Conservation (phyloP, 92 coral and sea anemone species). For the Porites rus region DNA sequence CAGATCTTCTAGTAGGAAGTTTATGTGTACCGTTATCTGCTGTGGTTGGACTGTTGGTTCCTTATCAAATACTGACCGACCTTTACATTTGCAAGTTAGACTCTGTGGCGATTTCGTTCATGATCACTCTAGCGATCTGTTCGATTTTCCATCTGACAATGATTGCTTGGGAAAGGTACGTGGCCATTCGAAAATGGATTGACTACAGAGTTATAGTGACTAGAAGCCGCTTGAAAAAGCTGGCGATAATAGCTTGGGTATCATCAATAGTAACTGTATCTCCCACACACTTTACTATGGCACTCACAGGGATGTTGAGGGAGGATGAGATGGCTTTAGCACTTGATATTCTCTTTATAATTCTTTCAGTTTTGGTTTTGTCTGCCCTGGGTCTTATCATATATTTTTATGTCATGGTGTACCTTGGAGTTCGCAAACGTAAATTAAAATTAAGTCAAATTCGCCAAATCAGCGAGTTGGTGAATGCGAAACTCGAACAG, state of each 20-base stretch:
- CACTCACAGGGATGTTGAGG: neutral
- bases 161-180: conserved; percentile 29
- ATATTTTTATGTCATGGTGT: neutral
- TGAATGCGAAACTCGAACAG: neutral
- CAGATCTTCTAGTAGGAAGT: conserved; percentile 15
- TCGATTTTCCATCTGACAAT: conserved; percentile 3
- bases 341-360: no score
- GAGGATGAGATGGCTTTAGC: neutral
- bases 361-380: no score
- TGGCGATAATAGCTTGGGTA: neutral
- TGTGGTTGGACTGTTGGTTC: neutral
- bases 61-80: neutral
- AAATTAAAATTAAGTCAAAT: neutral
- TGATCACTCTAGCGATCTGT: neutral
- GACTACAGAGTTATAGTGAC: neutral
- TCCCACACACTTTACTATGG: neutral
- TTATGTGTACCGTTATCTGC: neutral
- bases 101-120: no score
- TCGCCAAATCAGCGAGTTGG: neutral
- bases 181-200: neutral
- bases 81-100: neutral
- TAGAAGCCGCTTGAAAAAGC: neutral
- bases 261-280: neutral
- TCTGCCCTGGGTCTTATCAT: neutral
- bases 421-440: neutral